Conservation (phyloP, 2,113 vertebrate species). For the Rhineura floridana region DNA sequence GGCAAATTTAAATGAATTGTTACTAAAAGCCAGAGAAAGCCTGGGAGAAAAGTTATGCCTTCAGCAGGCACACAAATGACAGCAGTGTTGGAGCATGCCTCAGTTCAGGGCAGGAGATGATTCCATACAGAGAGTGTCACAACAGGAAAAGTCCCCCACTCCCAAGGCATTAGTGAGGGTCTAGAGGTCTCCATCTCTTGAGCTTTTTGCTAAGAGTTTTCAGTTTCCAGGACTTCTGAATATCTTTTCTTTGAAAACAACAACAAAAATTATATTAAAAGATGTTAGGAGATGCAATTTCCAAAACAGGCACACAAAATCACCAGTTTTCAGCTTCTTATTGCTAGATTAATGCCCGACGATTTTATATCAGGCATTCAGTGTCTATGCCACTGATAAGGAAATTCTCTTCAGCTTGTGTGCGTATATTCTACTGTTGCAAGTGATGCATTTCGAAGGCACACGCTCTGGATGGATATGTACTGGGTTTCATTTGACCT, state of each 20-base stretch:
- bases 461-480: slow-evolving; percentile 49
- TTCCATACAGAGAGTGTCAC: no score
- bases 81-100: no score
- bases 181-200: slow-evolving; percentile 25
- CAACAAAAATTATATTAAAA: slow-evolving; percentile 33
- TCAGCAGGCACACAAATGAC: no score
- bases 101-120: no score
- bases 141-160: no score
- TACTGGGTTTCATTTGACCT: slow-evolving; percentile 66
- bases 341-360: slow-evolving; percentile 52
- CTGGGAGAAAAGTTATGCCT: no score
- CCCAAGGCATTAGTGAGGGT: no score
- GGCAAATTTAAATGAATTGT: no score
- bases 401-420: slow-evolving; percentile 32
- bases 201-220: slow-evolving; percentile 23
- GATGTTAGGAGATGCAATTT: slow-evolving; percentile 52
- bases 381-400: slow-evolving; percentile 41
- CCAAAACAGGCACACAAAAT: slow-evolving; percentile 32
- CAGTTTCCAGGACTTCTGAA: not conserved
- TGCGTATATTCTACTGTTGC: not conserved
- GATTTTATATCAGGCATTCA: slow-evolving; percentile 48
- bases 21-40: no score
- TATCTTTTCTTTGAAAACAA: slow-evolving; percentile 3
- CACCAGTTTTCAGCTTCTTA: slow-evolving; percentile 32
- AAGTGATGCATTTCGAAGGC: slow-evolving; percentile 14